Percentiles rank a stretch among this genome's conserved stretches.
Evolutionary conservation across 2,888 invertebrate genomes (phyloP).

Genomic region (Nipponacmea schrenckii): DNA sequence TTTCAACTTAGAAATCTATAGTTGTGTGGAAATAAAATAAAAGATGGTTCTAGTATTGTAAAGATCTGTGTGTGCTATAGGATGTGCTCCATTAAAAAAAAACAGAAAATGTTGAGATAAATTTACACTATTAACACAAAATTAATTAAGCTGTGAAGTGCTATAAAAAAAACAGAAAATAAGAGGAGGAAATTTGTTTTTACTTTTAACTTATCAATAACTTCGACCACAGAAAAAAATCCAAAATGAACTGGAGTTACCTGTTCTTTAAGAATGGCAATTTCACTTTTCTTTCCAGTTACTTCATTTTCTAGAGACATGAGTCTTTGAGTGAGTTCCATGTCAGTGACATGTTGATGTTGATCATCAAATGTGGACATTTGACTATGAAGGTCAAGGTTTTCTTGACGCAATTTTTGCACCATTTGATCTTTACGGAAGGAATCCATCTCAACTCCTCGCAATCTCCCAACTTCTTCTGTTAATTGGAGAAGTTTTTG

Average conservation of each 20-base stretch:
- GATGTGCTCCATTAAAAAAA: too few relatives aligned
- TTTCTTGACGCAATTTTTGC: constrained; percentile 53
- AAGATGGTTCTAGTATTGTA: too few relatives aligned
- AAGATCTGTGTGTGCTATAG: too few relatives aligned
- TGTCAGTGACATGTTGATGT: constrained; percentile 45
- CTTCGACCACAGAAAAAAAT: too few relatives aligned
- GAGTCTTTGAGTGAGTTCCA: constrained; percentile 44
- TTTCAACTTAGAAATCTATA: constrained; percentile 19
- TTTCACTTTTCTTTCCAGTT: constrained; percentile 54
- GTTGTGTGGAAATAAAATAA: too few relatives aligned
- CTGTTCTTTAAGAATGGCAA: constrained; percentile 58
- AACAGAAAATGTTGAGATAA: too few relatives aligned
- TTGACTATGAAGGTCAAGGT: constrained; percentile 42
- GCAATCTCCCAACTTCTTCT: constrained; percentile 56
- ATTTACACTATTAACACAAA: too few relatives aligned
- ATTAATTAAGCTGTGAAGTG: too few relatives aligned
- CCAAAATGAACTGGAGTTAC: constrained; percentile 34
- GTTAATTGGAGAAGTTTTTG: constrained; percentile 55
- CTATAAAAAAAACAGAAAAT: too few relatives aligned
- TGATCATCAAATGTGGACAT: constrained; percentile 16
- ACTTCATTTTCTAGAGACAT: constrained; percentile 62
- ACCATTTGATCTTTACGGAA: constrained; percentile 58
- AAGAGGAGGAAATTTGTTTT: too few relatives aligned
- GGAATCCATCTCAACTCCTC: constrained; percentile 53
- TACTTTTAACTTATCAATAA: too few relatives aligned